These are phyloP conservation scores for Mesoclemmys tuberculata DNA, from an alignment of 2,113 vertebrate species.

Conservation along the genomic window DNA sequence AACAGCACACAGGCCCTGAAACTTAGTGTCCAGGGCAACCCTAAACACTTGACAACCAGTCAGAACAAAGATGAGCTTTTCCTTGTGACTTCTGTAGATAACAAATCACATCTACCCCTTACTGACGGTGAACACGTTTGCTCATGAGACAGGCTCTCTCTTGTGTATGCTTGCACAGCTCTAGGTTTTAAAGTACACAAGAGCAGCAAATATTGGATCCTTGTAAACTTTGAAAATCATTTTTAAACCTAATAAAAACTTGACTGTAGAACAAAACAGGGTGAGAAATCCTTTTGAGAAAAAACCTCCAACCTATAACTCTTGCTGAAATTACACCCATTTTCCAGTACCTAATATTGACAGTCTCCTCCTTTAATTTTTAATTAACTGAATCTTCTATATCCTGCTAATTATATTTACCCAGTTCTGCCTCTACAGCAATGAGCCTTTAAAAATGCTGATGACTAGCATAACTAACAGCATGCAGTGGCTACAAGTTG, in stretches of 20 bases:
- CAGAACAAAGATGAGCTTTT: not conserved
- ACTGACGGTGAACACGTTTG: not conserved
- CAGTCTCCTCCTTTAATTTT: not conserved
- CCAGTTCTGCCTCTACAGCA: not conserved
- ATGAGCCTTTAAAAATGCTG: not conserved
- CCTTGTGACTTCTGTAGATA: not conserved
- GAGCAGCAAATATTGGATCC: not conserved
- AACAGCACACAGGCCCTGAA: constrained; percentile 14
- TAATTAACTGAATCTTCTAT: not conserved
- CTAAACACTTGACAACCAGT: not conserved
- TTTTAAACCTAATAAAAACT: constrained; percentile 1
- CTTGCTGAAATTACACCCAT: not conserved
- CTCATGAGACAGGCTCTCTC: not conserved
- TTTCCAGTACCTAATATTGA: not conserved
- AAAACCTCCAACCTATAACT: not conserved
- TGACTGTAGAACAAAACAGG: not conserved
- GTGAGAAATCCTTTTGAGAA: not conserved
- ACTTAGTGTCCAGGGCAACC: not conserved
- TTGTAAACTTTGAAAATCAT: not conserved
- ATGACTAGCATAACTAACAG: not conserved
- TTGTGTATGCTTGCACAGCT: constrained; percentile 14
- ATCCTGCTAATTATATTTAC: not conserved
- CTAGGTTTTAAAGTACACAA: not conserved
- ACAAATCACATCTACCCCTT: not conserved
- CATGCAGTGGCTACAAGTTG: not conserved